A percentile compares a stretch with the other conserved stretches of the same genome.
phyloP scores from a whole-genome alignment of 2,113 vertebrate species.

The Cyanistes caeruleus region DNA sequence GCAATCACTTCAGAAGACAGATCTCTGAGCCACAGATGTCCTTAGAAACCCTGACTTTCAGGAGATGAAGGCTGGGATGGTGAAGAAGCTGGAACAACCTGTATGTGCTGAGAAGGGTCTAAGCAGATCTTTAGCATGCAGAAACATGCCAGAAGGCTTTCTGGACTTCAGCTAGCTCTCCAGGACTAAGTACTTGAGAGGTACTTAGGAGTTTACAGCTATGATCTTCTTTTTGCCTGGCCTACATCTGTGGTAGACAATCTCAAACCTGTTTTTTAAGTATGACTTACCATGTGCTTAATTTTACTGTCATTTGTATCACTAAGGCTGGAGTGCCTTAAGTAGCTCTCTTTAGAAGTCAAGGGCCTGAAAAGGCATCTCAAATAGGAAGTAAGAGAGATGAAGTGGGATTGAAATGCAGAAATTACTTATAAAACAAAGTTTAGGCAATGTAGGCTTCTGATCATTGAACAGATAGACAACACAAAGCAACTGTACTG shows the following conservation, averaged over 20 bases:
- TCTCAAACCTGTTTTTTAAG: neutral
- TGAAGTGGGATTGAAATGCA: neutral
- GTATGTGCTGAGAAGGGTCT: neutral
- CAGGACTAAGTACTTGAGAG: neutral
- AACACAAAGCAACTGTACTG: neutral
- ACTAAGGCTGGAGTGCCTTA: neutral
- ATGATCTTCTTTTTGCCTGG: neutral
- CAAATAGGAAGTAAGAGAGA: neutral
- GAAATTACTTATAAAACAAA: neutral
- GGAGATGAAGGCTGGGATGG: neutral
- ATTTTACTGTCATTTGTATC: neutral
- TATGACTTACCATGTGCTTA: rapidly evolving
- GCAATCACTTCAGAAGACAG: neutral
- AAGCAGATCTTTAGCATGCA: neutral
- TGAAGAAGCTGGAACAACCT: neutral
- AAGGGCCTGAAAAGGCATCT: neutral
- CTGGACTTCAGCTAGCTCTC: neutral
- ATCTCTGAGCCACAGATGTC: neutral
- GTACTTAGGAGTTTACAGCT: neutral
- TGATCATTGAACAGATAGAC: neutral
- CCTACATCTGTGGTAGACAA: neutral
- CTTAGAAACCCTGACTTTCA: neutral
- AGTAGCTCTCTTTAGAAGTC: neutral
- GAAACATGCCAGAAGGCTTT: neutral
- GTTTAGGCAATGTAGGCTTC: neutral